Base-by-base conservation (phyloP, 2,113 vertebrate genomes). In the Dasypus novemcinctus region DNA sequence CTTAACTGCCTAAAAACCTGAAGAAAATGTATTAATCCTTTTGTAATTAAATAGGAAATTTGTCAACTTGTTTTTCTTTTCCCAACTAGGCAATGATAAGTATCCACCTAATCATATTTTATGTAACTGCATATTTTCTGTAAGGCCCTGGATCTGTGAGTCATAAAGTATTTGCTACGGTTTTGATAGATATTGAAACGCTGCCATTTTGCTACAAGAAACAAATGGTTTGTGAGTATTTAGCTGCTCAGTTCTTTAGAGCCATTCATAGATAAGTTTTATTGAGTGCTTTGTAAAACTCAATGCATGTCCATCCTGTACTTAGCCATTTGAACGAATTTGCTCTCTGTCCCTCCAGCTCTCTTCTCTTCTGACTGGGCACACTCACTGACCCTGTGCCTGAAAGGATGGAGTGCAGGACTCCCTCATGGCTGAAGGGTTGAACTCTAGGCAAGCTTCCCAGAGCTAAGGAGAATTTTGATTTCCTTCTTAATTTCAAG, bases 11-110 rank as follows among this genome's bases (percentile, higher is more conserved):
- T 43, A 46, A 41, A 36, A 57, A 92, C 38, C 9, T 52, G 33
- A 97, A 54, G 71, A 93, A 92, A 3, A 4, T 38, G 1, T 78
- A 12, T 43, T 52, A 29, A 81, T 80, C 11, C 17, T 82, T 75
- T 80, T 69, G 64, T 52, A 25, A 84, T 49, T 87, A 84, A 75
- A 13, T 71, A n/a, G 75, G 61, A 91, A 82, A 41, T 38, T 36
- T 72, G 10, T 63, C 21, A 87, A 31, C 13, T 61, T 94, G 9
- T 79, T 97, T 92, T 92, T 15, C 72, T 93, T 95, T n/a, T 15
- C 6, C 92, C 41, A 88, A 31, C 7, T 21, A 36, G 38, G 14
- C 75, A 84, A 25, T 54, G 52, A 29, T 76, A 95, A 76, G 11
- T 71, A 36, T 68, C 64, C 9, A 10, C 17, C 87, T 89, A 41